Evolutionary conservation across 2,797 vertebrate species (phyloP), one percentile per base, ranked within the genome.

Genomic region (Tiaroga cobitis): DNA sequence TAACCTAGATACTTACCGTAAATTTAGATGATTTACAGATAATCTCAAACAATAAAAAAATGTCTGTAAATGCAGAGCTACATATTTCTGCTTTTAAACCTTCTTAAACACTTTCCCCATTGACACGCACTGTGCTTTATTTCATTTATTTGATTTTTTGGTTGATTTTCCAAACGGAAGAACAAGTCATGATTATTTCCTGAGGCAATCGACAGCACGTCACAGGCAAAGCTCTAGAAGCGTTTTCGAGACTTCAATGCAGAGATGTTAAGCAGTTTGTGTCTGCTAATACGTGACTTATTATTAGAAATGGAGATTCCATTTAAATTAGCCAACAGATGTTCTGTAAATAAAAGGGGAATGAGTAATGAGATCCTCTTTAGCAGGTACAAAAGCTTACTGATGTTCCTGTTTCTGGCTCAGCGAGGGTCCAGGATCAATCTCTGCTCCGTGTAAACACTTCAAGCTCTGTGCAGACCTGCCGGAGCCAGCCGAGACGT

Each of bases 381-480:
- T 10, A 81, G 49, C 63, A 73, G 75, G 80, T 85, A 70, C 80
- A 85, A 85, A 76, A 9, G 34, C 76, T 68, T 69, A 18, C 16
- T 79, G 39, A 84, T 54, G 79, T 80, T 39, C 81, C 56, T 24
- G 49, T 77, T 29, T n/a, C 78, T 78, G 54, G 68, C 81, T 46
- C 67, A n/a, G 51, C 8, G n/a, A 80, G 80, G 67, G 65, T 78
- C n/a, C 81, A 72, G 70, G 80, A 88, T 89, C 80, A 88, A 83
- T 88, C 84, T 88, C 19, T 3, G 26, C 61, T 80, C 78, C 80
- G 74, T 89, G 82, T 89, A 90, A 90, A 90, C 90, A 90, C 80
- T 88, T 59, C 24, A 51, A 26, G 46, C n/a, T 49, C 46, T 81
- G 54, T 16, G 76, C 79, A 90, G 90, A 88, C 88, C 85, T 63